Conservation (phyloP, 1,140 invertebrate genomes). For the Leptinotarsa lineolata region DNA sequence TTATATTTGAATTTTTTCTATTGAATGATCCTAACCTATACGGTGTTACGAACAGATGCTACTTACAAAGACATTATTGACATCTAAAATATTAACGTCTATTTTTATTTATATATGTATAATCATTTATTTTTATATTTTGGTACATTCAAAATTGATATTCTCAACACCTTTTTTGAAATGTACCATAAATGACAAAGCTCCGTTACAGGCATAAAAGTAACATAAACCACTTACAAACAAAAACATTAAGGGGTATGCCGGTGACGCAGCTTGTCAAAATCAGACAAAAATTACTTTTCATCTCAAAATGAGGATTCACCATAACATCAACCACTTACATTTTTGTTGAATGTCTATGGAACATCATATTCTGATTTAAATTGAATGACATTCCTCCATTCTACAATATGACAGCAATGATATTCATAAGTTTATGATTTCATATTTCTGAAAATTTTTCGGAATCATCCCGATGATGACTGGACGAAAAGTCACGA, state of each 20-base stretch:
- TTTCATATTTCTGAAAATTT: no score
- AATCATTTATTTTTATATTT: constrained; percentile 53
- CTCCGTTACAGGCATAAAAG: constrained; percentile 7
- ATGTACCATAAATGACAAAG: background rate
- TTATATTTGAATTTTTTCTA: constrained; percentile 49
- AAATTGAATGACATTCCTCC: no score
- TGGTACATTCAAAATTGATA: constrained; percentile 38
- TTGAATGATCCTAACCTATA: constrained; percentile 56
- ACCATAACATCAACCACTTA: background rate
- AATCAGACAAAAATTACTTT: background rate
- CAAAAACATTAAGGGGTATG: constrained; percentile 19
- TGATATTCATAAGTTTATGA: no score
- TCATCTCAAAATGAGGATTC: background rate
- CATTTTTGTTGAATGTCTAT: no score
- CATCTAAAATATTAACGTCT: constrained; percentile 56
- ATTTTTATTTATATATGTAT: constrained; percentile 58
- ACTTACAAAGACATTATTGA: constrained; percentile 58
- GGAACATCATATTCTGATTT: no score
- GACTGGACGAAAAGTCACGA: no score
- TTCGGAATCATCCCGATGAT: no score
- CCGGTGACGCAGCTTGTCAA: background rate
- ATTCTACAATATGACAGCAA: no score
- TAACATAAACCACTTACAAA: constrained; percentile 29
- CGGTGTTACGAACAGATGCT: constrained; percentile 57
- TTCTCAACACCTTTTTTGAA: constrained; percentile 42